A percentile compares a stretch with the other conserved stretches of the same genome.
These are phyloP conservation scores for Trisateles emortualis DNA, from an alignment of 2,888 invertebrate genomes.

Conservation along the genomic window DNA sequence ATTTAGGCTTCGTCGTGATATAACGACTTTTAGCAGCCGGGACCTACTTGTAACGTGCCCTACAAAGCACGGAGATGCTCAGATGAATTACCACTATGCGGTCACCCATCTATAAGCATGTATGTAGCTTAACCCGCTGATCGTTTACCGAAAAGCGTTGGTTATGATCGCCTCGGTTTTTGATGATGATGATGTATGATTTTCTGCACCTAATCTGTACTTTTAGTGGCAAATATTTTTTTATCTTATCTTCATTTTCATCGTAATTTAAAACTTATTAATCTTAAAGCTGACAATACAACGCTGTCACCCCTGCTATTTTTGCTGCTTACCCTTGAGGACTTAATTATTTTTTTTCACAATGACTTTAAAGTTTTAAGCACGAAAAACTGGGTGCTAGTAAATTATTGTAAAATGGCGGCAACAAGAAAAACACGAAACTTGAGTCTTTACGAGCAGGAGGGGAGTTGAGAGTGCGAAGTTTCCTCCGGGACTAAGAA, in stretches of 20 bases:
- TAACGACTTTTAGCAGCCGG: too few species aligned
- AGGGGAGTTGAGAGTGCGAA: slow-evolving; percentile 67
- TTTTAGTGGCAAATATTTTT: not conserved
- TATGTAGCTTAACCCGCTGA: too few species aligned
- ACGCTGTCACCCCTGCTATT: not conserved
- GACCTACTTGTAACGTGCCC: too few species aligned
- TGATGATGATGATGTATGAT: too few species aligned
- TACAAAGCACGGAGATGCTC: too few species aligned
- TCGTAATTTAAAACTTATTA: not conserved
- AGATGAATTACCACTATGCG: too few species aligned
- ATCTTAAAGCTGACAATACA: slow-evolving; percentile 4
- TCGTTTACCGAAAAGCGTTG: too few species aligned
- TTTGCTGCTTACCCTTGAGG: not conserved
- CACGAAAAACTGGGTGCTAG: slow-evolving; percentile 36
- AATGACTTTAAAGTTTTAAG: slow-evolving; percentile 19
- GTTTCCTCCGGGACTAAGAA: slow-evolving; percentile 65
- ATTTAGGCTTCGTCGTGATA: too few species aligned
- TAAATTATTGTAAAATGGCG: slow-evolving; percentile 66
- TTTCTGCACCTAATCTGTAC: not conserved
- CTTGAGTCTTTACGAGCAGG: slow-evolving; percentile 71
- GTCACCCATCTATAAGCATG: too few species aligned
- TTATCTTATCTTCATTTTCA: not conserved
- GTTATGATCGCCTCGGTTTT: too few species aligned
- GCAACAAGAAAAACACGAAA: slow-evolving; percentile 74
- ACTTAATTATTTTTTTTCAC: slow-evolving; percentile 19